phyloP scores from a whole-genome alignment of 2,888 invertebrate genomes.

The Tinea semifulvella region DNA sequence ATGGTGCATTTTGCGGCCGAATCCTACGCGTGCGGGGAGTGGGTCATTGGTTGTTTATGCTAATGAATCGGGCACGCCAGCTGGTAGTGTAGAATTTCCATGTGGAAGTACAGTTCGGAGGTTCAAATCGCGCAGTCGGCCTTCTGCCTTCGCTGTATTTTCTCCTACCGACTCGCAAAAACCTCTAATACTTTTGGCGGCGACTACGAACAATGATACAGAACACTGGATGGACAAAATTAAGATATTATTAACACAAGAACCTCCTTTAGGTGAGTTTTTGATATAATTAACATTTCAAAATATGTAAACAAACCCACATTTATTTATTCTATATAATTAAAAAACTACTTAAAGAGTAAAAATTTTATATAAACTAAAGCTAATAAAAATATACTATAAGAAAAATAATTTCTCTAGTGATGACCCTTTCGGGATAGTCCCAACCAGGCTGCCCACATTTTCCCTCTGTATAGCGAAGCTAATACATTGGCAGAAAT shows the following conservation, averaged over 20 bases:
- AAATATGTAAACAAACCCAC: too few relatives aligned
- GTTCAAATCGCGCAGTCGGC: constrained; percentile 73
- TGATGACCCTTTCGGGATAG: too few relatives aligned
- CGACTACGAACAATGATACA: constrained; percentile 69
- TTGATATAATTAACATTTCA: too few relatives aligned
- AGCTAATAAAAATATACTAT: too few relatives aligned
- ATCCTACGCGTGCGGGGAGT: constrained; percentile 60
- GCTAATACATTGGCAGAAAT: too few relatives aligned
- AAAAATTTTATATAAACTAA: too few relatives aligned
- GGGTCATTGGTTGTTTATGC: constrained; percentile 66
- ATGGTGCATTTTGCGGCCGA: constrained; percentile 70
- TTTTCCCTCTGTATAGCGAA: too few relatives aligned
- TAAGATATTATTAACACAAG: constrained; percentile 53
- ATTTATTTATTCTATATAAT: too few relatives aligned
- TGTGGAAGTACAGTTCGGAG: constrained; percentile 68
- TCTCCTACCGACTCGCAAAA: constrained; percentile 64
- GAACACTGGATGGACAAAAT: constrained; percentile 76
- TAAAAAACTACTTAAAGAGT: too few relatives aligned
- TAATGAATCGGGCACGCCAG: constrained; percentile 53
- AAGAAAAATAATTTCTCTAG: too few relatives aligned
- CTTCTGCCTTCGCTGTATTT: constrained; percentile 75
- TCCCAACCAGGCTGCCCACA: too few relatives aligned
- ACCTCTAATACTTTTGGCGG: constrained; percentile 71
- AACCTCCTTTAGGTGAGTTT: constrained; percentile 42
- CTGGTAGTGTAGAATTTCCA: constrained; percentile 64